Conservation (phyloP, 2,797 vertebrate genomes). For the Serranus cabrilla region DNA sequence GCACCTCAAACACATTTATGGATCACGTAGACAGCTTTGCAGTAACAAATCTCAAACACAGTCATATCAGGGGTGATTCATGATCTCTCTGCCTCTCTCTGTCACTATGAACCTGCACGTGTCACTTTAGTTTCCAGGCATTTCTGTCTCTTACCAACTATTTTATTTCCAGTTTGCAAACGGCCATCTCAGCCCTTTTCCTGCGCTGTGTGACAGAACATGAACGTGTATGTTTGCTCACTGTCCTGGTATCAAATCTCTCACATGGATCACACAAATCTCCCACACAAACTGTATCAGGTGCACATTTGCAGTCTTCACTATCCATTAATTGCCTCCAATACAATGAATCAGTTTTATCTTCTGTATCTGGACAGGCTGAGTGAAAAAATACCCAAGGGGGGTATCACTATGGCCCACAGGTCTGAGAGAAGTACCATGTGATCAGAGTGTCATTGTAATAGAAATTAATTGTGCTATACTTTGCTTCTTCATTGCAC, state of each 20-base stretch:
- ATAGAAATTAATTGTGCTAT: neutral
- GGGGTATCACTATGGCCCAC: neutral
- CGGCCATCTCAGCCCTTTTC: neutral
- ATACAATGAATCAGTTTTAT: neutral
- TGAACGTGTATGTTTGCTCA: neutral
- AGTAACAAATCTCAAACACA: constrained; percentile 19
- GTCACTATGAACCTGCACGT: neutral
- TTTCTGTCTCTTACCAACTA: constrained; percentile 10
- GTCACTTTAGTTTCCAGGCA: constrained; percentile 21
- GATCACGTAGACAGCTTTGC: constrained; percentile 16
- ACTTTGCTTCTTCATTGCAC: neutral
- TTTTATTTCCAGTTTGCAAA: neutral
- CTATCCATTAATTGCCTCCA: neutral
- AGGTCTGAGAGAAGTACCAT: neutral
- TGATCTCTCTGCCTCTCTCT: neutral
- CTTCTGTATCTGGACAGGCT: neutral
- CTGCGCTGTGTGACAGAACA: neutral
- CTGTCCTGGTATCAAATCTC: neutral
- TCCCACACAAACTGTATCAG: too few species aligned
- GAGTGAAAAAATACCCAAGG: neutral
- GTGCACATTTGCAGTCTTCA: neutral
- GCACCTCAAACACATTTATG: constrained; percentile 8
- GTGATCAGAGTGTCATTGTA: neutral
- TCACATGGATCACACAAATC: neutral
- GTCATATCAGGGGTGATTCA: neutral